Evolutionary conservation across 2,888 invertebrate species (phyloP).

Genomic region (Neoaliturus tenellus): DNA sequence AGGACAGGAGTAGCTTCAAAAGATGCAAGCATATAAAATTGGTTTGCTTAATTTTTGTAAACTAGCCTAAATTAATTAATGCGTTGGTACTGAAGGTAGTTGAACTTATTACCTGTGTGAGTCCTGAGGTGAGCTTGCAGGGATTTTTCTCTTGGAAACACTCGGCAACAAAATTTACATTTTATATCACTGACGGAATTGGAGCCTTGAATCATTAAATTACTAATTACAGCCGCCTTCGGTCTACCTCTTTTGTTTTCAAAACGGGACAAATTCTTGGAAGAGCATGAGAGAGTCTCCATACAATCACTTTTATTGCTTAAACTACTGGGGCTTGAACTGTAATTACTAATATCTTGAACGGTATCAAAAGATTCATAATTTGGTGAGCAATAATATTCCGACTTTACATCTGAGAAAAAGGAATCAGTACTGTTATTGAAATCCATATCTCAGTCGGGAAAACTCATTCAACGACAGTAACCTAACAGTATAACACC

Average conservation of each 20-base stretch:
- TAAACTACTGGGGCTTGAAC: neutral
- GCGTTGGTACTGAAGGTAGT: no score
- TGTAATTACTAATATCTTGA: neutral
- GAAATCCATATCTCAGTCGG: constrained; percentile 1
- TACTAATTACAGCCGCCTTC: constrained; percentile 81
- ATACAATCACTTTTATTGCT: constrained; percentile 6
- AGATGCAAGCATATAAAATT: no score
- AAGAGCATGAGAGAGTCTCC: neutral
- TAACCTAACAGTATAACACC: neutral
- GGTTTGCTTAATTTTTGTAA: no score
- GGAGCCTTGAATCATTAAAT: constrained; percentile 82
- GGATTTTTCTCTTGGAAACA: constrained; percentile 86
- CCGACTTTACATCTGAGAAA: constrained; percentile 1
- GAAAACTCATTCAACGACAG: neutral
- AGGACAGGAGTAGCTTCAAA: neutral
- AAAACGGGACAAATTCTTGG: constrained; percentile 59
- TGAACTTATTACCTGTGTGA: constrained; percentile 75
- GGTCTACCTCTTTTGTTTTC: constrained; percentile 80
- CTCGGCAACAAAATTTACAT: constrained; percentile 82
- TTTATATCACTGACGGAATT: constrained; percentile 82
- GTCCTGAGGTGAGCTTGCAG: constrained; percentile 82
- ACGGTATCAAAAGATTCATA: constrained; percentile 6
- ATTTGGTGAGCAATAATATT: constrained; percentile 5
- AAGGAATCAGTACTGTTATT: constrained; percentile 12
- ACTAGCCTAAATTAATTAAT: no score